Conservation (phyloP, 2,888 invertebrate species). For the Drosophila colorata region DNA sequence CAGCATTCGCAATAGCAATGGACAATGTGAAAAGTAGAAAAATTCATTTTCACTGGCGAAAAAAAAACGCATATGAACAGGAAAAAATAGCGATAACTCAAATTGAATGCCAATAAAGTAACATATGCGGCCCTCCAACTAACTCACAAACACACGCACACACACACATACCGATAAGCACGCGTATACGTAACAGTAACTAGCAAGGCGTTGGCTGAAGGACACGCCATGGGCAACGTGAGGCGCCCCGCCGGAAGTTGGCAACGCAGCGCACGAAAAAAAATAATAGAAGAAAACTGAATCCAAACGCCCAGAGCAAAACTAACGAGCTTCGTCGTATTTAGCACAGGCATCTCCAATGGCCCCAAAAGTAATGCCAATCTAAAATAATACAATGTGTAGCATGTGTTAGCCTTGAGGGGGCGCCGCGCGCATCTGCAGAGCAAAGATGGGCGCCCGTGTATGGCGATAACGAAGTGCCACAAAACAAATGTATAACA, state of each 20-base stretch:
- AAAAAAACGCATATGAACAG: constrained; percentile 71
- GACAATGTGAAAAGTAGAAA: constrained; percentile 63
- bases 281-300: constrained; percentile 39
- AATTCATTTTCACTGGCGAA: constrained; percentile 67
- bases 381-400: constrained; percentile 74
- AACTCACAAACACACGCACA: constrained; percentile 34
- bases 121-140: constrained; percentile 73
- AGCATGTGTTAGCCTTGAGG: constrained; percentile 49
- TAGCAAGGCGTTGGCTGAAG: constrained; percentile 71
- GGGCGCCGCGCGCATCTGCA: constrained; percentile 2
- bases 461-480: constrained; percentile 67
- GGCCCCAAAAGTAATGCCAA: constrained; percentile 72
- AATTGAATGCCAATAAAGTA: constrained; percentile 84
- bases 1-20: constrained; percentile 39
- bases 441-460: constrained; percentile 40
- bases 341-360: constrained; percentile 60
- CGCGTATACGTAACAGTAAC: constrained; percentile 63
- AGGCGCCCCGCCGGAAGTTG: constrained; percentile 56
- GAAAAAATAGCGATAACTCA: constrained; percentile 82
- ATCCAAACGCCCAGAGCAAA: constrained; percentile 64
- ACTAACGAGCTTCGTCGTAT: constrained; percentile 76
- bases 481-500: constrained; percentile 57
- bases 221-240: constrained; percentile 60
- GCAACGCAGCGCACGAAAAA: constrained; percentile 47
- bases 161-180: constrained; percentile 18